Conservation (phyloP, 2,113 vertebrate species). For the Emydocephalus ijimae region DNA sequence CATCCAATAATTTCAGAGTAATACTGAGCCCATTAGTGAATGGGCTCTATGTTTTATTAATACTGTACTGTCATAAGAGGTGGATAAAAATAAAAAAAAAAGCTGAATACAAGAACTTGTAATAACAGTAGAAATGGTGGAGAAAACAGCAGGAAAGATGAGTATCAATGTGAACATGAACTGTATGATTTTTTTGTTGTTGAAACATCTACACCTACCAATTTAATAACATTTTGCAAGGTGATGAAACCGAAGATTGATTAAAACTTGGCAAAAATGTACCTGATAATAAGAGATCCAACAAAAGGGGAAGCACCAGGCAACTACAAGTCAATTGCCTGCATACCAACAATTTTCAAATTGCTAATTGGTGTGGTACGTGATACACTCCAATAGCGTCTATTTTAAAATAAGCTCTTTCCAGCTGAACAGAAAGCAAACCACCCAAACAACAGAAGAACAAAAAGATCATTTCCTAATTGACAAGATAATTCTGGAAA, state of each 20-base stretch:
- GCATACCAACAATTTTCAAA: neutral
- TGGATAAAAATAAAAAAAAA: neutral
- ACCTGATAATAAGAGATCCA: neutral
- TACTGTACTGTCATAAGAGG: slow-evolving; percentile 81
- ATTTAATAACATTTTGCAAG: neutral
- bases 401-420: neutral
- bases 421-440: neutral
- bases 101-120: neutral
- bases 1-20: slow-evolving; percentile 90
- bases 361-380: neutral
- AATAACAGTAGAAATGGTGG: neutral
- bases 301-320: neutral
- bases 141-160: neutral
- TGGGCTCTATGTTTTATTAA: slow-evolving; percentile 86
- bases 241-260: neutral
- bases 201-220: neutral
- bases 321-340: neutral
- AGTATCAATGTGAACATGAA: neutral
- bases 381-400: neutral
- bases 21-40: slow-evolving; percentile 85
- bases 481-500: neutral
- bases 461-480: neutral
- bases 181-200: neutral
- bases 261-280: neutral
- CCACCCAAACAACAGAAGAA: neutral